A percentile compares a stretch with the other conserved stretches of the same genome.
These are phyloP conservation scores for Seriola rivoliana DNA, from an alignment of 2,113 vertebrate species.

Conservation along the genomic window DNA sequence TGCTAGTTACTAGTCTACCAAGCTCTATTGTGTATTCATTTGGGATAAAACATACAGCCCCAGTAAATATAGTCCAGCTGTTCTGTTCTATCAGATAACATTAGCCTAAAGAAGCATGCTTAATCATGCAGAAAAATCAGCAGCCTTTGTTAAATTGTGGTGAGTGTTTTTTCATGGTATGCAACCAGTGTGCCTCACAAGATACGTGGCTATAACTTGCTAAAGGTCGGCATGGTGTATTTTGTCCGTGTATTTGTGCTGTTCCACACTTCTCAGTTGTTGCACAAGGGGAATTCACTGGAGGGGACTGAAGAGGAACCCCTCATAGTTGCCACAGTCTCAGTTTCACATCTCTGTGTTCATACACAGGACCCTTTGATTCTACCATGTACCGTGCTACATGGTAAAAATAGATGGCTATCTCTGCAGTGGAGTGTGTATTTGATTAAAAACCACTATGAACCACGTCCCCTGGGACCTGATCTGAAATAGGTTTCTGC, in stretches of 20 bases:
- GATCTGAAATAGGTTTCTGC: conserved; percentile 36
- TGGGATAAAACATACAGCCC: conserved; percentile 27
- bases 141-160: conserved; percentile 42
- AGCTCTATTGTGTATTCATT: conserved; percentile 43
- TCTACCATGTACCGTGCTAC: conserved; percentile 33
- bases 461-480: conserved; percentile 21
- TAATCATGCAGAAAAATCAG: conserved; percentile 68
- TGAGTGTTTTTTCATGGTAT: conserved; percentile 40
- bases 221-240: conserved; percentile 41
- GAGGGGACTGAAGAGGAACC: background rate
- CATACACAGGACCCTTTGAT: conserved; percentile 43
- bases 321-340: conserved; percentile 18
- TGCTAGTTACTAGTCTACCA: conserved; percentile 15
- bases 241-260: conserved; percentile 30
- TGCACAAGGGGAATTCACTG: conserved; percentile 18
- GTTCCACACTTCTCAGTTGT: conserved; percentile 23
- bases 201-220: conserved; percentile 31
- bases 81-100: conserved; percentile 58
- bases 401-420: conserved; percentile 69
- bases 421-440: conserved; percentile 63
- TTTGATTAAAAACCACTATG: conserved; percentile 68
- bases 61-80: conserved; percentile 69
- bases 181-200: conserved; percentile 15
- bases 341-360: conserved; percentile 39
- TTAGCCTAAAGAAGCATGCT: conserved; percentile 32